Conservation (phyloP, 1,140 invertebrate species). For the Drosophila baimaii region DNA sequence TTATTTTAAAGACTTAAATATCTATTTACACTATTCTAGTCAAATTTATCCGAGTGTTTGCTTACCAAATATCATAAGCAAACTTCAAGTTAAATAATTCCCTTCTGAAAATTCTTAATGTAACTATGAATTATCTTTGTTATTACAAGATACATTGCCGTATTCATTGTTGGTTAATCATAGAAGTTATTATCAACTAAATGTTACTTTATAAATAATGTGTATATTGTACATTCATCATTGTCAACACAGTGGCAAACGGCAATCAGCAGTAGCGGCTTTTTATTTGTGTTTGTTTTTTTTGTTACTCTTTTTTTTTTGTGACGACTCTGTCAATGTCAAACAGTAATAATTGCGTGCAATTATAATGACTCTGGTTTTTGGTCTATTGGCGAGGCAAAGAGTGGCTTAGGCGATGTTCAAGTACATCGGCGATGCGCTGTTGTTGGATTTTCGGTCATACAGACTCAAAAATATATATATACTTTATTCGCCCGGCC, state of each 20-base stretch:
- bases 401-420: conserved; percentile 58
- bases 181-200: neutral
- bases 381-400: conserved; percentile 59
- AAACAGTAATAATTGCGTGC: conserved; percentile 67
- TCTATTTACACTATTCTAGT: too few relatives aligned
- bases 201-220: neutral
- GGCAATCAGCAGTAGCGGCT: conserved; percentile 41
- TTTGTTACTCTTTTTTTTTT: conserved; percentile 34
- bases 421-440: conserved; percentile 63
- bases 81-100: too few relatives aligned
- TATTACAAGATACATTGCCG: neutral
- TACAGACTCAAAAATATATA: conserved; percentile 6
- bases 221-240: conserved; percentile 38
- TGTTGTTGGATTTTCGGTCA: conserved; percentile 29
- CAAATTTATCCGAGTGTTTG: too few relatives aligned
- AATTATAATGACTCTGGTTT: conserved; percentile 66
- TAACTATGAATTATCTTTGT: neutral
- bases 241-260: conserved; percentile 50
- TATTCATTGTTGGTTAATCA: neutral
- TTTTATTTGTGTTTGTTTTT: conserved; percentile 29
- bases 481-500: conserved; percentile 45
- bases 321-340: conserved; percentile 56
- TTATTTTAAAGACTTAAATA: too few relatives aligned
- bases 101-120: too few relatives aligned
- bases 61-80: too few relatives aligned